Conservation (phyloP, 2,797 vertebrate species). For the Pseudocheirus occidentalis region DNA sequence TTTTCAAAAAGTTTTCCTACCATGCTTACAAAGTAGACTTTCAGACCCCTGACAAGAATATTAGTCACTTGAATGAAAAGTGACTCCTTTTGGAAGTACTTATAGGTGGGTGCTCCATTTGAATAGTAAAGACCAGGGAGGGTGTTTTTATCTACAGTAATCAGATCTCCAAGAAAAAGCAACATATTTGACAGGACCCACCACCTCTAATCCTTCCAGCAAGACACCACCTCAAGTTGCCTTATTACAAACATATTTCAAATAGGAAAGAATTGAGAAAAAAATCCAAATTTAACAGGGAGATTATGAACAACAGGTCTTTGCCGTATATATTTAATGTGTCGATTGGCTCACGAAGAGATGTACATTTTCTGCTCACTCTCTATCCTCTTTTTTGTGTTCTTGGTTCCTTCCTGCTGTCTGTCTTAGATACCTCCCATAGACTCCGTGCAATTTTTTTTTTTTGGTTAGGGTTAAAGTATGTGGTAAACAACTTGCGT, state of each 20-base stretch:
- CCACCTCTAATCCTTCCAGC: slow-evolving; percentile 49
- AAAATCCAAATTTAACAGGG: slow-evolving; percentile 11
- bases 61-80: background rate
- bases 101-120: slow-evolving; percentile 7
- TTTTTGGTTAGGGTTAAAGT: slow-evolving; percentile 37
- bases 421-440: slow-evolving; percentile 13
- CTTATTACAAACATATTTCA: slow-evolving; percentile 48
- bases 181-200: background rate
- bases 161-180: slow-evolving; percentile 50
- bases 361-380: slow-evolving; percentile 20
- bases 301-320: slow-evolving; percentile 9
- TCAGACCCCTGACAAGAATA: background rate
- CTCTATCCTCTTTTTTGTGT: slow-evolving; percentile 18
- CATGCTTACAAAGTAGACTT: background rate
- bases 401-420: slow-evolving; percentile 4
- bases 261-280: slow-evolving; percentile 25
- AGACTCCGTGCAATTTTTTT: slow-evolving; percentile 27
- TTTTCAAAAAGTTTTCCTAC: background rate
- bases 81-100: background rate
- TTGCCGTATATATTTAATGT: slow-evolving; percentile 46
- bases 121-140: slow-evolving; percentile 37
- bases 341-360: slow-evolving; percentile 56
- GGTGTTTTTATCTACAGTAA: slow-evolving; percentile 50
- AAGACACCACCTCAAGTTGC: slow-evolving; percentile 54
- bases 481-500: background rate